Percentiles rank a stretch among this genome's conserved stretches.
Evolutionary conservation across 2,888 invertebrate species (phyloP).

Genomic region (Sarcophaga variegata): DNA sequence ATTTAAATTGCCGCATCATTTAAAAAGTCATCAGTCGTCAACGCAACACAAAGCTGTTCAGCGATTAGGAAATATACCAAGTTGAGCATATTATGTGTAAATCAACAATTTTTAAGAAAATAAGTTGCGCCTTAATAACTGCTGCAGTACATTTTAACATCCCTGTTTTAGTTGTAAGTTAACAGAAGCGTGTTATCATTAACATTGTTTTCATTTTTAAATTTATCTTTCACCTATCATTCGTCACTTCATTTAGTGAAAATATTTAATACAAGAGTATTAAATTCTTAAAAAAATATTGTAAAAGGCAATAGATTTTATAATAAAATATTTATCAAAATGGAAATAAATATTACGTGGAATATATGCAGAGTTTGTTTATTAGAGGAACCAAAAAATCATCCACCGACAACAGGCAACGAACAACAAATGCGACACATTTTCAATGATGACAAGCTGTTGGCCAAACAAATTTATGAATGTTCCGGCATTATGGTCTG

Average conservation of each 20-base stretch:
- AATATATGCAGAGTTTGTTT: slow-evolving; percentile 77
- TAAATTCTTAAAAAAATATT: background rate
- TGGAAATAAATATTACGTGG: slow-evolving; percentile 78
- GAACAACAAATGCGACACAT: slow-evolving; percentile 59
- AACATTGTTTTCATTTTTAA: slow-evolving; percentile 8
- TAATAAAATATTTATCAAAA: slow-evolving; percentile 1
- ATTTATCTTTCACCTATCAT: background rate
- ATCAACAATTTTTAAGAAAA: background rate
- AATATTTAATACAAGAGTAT: background rate
- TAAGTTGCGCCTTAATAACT: no score
- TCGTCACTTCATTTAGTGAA: background rate
- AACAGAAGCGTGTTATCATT: background rate
- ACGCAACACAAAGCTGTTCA: slow-evolving; percentile 71
- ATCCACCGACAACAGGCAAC: background rate
- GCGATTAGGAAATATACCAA: background rate
- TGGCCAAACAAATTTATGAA: slow-evolving; percentile 70
- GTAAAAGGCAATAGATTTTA: background rate
- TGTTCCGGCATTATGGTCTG: slow-evolving; percentile 71
- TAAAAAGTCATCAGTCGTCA: slow-evolving; percentile 78
- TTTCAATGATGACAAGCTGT: slow-evolving; percentile 67
- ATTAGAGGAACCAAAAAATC: slow-evolving; percentile 67
- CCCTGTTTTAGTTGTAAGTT: background rate
- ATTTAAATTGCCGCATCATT: slow-evolving; percentile 80
- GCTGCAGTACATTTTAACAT: background rate
- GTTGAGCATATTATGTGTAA: background rate